Percentiles rank a stretch among this genome's conserved stretches.
phyloP scores from a whole-genome alignment of 2,113 vertebrate genomes.

The Pachycephala philippinensis region DNA sequence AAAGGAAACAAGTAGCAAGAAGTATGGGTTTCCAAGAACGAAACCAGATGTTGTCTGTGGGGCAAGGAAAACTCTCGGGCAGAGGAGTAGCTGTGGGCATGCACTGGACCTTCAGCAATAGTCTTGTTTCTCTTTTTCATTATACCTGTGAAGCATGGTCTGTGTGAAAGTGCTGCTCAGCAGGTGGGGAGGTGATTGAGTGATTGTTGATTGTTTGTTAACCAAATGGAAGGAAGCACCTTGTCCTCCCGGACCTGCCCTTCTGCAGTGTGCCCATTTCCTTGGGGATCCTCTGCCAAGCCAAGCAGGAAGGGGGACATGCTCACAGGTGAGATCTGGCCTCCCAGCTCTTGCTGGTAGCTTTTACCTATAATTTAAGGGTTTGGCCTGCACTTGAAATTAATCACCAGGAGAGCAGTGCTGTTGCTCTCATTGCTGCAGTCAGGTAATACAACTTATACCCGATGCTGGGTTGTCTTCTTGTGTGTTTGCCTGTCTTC shows the following conservation, averaged over 20 bases:
- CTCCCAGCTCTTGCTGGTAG: neutral
- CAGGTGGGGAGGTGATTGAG: neutral
- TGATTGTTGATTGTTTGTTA: neutral
- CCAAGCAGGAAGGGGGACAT: neutral
- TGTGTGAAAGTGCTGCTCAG: neutral
- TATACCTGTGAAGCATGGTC: neutral
- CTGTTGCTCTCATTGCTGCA: neutral
- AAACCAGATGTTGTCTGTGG: neutral
- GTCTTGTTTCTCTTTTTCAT: neutral
- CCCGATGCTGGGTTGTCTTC: accelerated
- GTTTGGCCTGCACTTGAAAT: neutral
- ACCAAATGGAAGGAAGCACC: neutral
- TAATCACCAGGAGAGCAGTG: neutral
- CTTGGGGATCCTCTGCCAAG: neutral
- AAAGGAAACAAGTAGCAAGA: neutral
- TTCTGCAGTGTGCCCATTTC: neutral
- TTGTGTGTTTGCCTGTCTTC: neutral
- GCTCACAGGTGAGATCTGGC: neutral
- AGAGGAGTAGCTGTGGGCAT: neutral
- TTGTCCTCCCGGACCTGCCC: neutral
- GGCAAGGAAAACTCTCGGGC: neutral
- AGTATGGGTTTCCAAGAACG: neutral
- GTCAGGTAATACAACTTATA: neutral
- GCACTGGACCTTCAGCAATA: neutral
- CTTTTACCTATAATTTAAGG: neutral